Evolutionary conservation across 1,140 invertebrate genomes (phyloP).

Genomic region (Lordiphosa mommai): DNA sequence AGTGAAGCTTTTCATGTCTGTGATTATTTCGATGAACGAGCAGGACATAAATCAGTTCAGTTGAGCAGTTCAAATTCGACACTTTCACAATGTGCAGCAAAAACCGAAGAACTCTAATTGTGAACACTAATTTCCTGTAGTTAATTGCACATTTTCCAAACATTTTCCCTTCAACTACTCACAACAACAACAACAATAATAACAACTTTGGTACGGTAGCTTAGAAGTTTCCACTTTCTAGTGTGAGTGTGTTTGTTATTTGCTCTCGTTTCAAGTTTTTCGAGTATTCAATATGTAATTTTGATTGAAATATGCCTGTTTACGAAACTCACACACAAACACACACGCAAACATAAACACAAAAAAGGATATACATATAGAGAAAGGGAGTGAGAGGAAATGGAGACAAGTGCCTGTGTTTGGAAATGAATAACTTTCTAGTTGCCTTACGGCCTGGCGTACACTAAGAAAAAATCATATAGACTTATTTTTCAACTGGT

Average conservation of each 20-base stretch:
- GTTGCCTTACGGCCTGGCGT: conserved; percentile 6
- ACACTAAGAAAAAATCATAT: conserved; percentile 16
- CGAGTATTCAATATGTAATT: conserved; percentile 65
- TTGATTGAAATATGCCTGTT: conserved; percentile 77
- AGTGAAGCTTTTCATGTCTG: conserved; percentile 11
- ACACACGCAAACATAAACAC: conserved; percentile 21
- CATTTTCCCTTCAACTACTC: conserved; percentile 32
- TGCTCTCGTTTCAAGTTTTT: conserved; percentile 34
- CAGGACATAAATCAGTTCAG: conserved; percentile 1
- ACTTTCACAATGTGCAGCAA: conserved; percentile 2
- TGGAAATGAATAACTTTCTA: conserved; percentile 59
- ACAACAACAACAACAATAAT: conserved; percentile 30
- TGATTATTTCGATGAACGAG: conserved; percentile 17
- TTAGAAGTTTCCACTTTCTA: conserved; percentile 22
- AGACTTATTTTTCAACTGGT: too few species aligned
- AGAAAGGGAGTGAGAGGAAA: not conserved
- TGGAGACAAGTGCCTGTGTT: conserved; percentile 31
- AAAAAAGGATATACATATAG: conserved; percentile 13
- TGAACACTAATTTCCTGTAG: conserved; percentile 70
- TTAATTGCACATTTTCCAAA: conserved; percentile 75
- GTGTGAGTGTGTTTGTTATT: conserved; percentile 6
- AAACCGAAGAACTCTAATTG: conserved; percentile 21
- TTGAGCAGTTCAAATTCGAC: not conserved
- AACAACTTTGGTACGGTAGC: conserved; percentile 20
- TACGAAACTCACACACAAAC: conserved; percentile 32